Evolutionary conservation across 2,888 invertebrate species (phyloP), one percentile per base, ranked within the genome.

Genomic region (Drosophila atroscutellata): DNA sequence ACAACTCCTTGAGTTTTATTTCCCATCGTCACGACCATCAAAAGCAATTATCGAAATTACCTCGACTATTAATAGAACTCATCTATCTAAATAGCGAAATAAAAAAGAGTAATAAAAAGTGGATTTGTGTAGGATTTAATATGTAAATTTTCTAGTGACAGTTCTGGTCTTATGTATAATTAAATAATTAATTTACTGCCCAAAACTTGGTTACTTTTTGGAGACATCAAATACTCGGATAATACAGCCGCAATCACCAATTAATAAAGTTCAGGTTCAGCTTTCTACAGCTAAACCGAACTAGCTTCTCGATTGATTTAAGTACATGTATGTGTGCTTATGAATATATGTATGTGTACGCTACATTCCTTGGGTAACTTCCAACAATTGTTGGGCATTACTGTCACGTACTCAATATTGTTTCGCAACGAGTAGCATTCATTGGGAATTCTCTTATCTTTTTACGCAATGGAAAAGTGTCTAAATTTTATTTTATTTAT

Each of bases 401-500:
- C 30, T 24, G 30, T 63, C 57, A 57, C 57, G 62, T 63, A 47
- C 24, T 24, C 28, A 28, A 47, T 56, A 20, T 63, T 36, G 8
- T 57, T 36, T 56, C 32, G 55, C 61, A 55, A 47, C 34, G 18
- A 20, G 11, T 15, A 20, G 18, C 24, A 24, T 30, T 36, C 4
- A 13, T 30, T 11, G 37, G 8, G 11, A 37, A 13, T 30, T 59
- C 9, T 26, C 2, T 11, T 34, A 5, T 15, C 8, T 13, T 20
- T 13, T 8, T n/a, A 11, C 28, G 42, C 13, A 15, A 45, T 3
- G 20, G 13, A 15, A 45, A 24, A 24, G 15, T 4, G 3, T 24
- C 36, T 7, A 3, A 2, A 15, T 15, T 26, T 18, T 26, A 49
- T 34, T 32, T n/a, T 3, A 36, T 26, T 49, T 18, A 18, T 26